Base-by-base conservation (phyloP, 2,113 vertebrate genomes). In the Pygathrix nemaeus region DNA sequence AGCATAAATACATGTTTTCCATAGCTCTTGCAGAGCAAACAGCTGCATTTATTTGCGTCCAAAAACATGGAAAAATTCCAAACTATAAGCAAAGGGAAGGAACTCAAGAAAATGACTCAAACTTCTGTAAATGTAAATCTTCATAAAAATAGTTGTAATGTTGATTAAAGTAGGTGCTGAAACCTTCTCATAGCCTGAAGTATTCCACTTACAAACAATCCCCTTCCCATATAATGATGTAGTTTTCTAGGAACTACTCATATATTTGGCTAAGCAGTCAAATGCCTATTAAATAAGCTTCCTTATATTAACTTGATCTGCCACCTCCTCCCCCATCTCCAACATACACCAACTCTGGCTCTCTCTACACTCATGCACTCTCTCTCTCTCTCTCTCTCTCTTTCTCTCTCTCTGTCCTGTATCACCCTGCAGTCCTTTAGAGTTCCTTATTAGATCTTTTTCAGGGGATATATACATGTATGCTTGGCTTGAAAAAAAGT, bases 1-100 rank as follows among this genome's bases (percentile, higher is more conserved):
- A 83, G 95, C 92, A 97, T 98, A 97, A 98, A 96, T 98, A 96
- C 82, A 96, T 97, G 96, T 96, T 97, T 97, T 84, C 80, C 92
- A 88, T 78, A 88, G 92, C 73, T 95, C 90, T 95, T 8, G 6
- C 76, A 89, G 78, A 97, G 97, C 96, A 97, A 97, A 96, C 96
- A 98, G 97, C 96, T 98, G 98, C 97, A 94, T 97, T 98, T 98
- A 97, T 98, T 97, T 98, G 96, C 1, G 35, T 96, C 96, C 90
- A 94, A 95, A 94, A 98, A 79, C 94, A 97, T 96, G 95, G 96
- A 97, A 95, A 94, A 92, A 90, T 94, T 97, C 97, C 96, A 97
- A 98, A 95, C 90, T 96, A 93, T 86, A 98, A 97, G 92, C 93
- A 86, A 96, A 97, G 64, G 90, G 87, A 96, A 97, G 92, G 85